A percentile compares a stretch with the other conserved stretches of the same genome.
phyloP scores from a whole-genome alignment of 2,888 invertebrate genomes.

The Didymodactylos carnosus region DNA sequence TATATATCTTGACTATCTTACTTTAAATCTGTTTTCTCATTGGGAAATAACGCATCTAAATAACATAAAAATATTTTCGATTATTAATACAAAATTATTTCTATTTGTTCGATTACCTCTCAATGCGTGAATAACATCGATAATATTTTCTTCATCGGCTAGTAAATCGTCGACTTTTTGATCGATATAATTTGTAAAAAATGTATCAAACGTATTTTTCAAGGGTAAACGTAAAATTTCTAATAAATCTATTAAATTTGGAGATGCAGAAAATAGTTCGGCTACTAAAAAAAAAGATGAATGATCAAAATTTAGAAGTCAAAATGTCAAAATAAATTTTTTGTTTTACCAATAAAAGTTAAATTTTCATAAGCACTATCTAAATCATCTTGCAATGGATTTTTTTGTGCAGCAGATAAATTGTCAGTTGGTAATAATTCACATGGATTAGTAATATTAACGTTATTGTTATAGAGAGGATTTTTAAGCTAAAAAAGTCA shows the following conservation, averaged over 20 bases:
- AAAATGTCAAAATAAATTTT: neutral
- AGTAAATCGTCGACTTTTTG: neutral
- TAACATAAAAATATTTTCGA: neutral
- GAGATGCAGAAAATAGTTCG: neutral
- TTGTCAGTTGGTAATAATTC: no score
- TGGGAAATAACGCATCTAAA: neutral
- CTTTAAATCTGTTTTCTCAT: neutral
- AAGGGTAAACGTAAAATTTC: neutral
- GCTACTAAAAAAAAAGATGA: neutral
- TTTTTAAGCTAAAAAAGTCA: neutral
- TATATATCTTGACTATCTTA: neutral
- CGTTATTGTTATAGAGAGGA: neutral
- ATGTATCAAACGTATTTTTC: neutral
- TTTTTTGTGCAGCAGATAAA: neutral
- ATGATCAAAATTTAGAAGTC: neutral
- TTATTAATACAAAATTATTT: neutral
- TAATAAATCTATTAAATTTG: neutral
- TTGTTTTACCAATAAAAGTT: neutral
- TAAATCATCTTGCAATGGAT: neutral
- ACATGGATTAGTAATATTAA: neutral
- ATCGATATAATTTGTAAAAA: neutral
- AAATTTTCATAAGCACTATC: neutral
- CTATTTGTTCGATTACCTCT: neutral
- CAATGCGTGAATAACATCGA: neutral
- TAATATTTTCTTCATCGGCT: neutral